Base-by-base conservation (phyloP, 2,797 vertebrate species). In the Melanotaenia nigrans region DNA sequence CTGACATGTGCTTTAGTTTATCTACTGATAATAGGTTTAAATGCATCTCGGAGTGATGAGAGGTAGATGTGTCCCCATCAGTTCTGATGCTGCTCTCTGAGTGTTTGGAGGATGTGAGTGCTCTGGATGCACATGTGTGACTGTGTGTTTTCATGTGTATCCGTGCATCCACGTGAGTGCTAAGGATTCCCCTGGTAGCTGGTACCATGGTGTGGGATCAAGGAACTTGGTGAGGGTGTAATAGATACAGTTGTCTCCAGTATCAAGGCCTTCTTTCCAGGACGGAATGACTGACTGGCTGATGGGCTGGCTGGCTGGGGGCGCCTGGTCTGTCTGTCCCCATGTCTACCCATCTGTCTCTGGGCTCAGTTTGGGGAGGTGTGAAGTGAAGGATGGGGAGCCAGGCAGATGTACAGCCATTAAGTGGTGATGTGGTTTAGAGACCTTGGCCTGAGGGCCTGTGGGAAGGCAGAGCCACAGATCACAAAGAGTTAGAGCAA, bases 341-440 rank as follows among this genome's bases (percentile, higher is more conserved):
- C 86, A 86, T 90, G 88, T 91, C 90, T 92, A 56, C 82, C 83
- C 89, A 89, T 89, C 85, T 90, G 91, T 89, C 82, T 92, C 81
- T 79, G 81, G 68, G 87, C 82, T 67, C 32, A 4, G 75, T 69
- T 55, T 3, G 30, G 20, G 40, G 86, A 94, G 90, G 93, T 95
- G 94, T 92, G 87, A 82, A 90, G 24, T 94, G 94, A 95, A 87
- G 90, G 89, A 95, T 94, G 91, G 92, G 93, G 94, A 95, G 94
- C 68, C 75, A 40, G 83, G 90, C 82, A 86, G 92, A 93, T 90
- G 86, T 65, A 61, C 80, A 47, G 84, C 81, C 86, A 90, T 93
- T 88, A 93, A 75, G 84, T 83, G 86, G 86, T 91, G 93, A 94
- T 89, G 88, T 85, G 83, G 82, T 78, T 84, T 85, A 83, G 70